Evolutionary conservation across 2,888 invertebrate species (phyloP).

Genomic region (Hirtodrosophila confusa): DNA sequence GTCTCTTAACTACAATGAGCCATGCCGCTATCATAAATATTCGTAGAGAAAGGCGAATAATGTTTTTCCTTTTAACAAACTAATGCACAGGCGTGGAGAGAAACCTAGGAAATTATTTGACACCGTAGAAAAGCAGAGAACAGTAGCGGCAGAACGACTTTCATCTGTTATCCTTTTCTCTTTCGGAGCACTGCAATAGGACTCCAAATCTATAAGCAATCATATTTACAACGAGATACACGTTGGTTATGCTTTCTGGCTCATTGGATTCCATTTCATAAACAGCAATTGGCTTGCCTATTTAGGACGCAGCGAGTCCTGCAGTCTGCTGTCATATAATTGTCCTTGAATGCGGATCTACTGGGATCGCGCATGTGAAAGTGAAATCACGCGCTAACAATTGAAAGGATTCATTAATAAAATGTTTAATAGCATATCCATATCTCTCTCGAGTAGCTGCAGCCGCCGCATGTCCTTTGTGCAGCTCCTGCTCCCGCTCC

Average conservation of each 20-base stretch:
- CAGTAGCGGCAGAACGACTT: slow-evolving; percentile 64
- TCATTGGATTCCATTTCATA: slow-evolving; percentile 70
- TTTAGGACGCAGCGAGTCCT: slow-evolving; percentile 45
- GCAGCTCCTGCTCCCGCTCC: slow-evolving; percentile 49
- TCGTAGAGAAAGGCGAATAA: slow-evolving; percentile 24
- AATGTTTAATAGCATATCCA: slow-evolving; percentile 77
- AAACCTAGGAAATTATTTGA: slow-evolving; percentile 75
- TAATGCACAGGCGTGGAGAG: slow-evolving; percentile 41
- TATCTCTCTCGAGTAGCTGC: slow-evolving; percentile 62
- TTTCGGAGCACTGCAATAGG: slow-evolving; percentile 41
- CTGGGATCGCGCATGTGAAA: slow-evolving; percentile 56
- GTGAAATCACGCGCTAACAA: slow-evolving; percentile 81
- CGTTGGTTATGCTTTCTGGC: slow-evolving; percentile 64
- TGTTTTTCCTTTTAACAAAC: slow-evolving; percentile 35
- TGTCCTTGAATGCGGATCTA: slow-evolving; percentile 63
- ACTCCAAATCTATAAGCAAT: slow-evolving; percentile 73
- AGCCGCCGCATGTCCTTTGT: slow-evolving; percentile 77
- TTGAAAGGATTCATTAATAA: slow-evolving; percentile 83
- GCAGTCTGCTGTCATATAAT: slow-evolving; percentile 69
- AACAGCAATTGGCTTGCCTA: slow-evolving; percentile 51
- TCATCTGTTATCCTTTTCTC: slow-evolving; percentile 63
- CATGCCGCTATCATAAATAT: slow-evolving; percentile 50
- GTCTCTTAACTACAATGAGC: slow-evolving; percentile 2
- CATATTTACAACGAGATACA: slow-evolving; percentile 59
- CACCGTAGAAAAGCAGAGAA: slow-evolving; percentile 49